These are phyloP conservation scores for Macrotis lagotis DNA, from an alignment of 2,113 vertebrate species.

Conservation along the genomic window DNA sequence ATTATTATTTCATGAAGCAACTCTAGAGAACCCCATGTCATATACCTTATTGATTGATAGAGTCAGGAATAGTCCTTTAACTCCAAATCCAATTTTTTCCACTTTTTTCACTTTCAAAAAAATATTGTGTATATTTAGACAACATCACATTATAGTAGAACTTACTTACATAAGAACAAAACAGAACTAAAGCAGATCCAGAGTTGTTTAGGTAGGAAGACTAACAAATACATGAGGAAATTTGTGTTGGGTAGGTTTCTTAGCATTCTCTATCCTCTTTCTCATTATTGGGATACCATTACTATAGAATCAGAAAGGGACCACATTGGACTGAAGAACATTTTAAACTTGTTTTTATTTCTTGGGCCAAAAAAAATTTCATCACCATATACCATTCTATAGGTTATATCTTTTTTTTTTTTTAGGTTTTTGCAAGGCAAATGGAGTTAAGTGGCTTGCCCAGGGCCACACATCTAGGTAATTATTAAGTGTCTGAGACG, in stretches of 20 bases:
- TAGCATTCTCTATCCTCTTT: background rate
- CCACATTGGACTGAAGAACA: background rate
- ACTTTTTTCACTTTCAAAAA: background rate
- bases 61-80: background rate
- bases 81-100: background rate
- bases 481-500: too few relatives aligned
- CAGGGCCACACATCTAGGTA: too few relatives aligned
- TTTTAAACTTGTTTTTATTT: background rate
- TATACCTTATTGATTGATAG: background rate
- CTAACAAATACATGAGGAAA: background rate
- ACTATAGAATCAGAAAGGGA: background rate
- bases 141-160: background rate
- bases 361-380: background rate
- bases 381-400: background rate
- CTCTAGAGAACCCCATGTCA: background rate
- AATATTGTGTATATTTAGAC: background rate
- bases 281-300: background rate
- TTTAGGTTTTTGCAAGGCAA: too few relatives aligned
- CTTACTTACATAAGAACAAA: background rate
- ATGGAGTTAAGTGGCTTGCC: too few relatives aligned
- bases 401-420: background rate
- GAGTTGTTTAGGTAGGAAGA: background rate
- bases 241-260: background rate
- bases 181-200: background rate
- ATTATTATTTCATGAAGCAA: background rate